Conservation (phyloP, 1,140 invertebrate species). For the Tetramorium simillimum region DNA sequence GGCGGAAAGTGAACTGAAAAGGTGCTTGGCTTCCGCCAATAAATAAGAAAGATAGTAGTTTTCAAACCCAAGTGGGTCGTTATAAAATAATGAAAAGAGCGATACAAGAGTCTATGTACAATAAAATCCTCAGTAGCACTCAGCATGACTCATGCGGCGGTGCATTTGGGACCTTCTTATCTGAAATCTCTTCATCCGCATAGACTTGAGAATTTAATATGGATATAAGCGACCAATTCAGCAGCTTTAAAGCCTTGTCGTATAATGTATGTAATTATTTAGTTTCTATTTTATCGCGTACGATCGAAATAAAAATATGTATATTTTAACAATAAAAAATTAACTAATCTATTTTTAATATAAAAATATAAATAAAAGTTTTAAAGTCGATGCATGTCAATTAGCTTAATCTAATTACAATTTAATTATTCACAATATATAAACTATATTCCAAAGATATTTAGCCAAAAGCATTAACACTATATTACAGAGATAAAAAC, state of each 20-base stretch:
- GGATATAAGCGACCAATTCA: not conserved
- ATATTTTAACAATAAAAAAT: not conserved
- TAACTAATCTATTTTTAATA: not conserved
- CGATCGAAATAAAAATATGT: not conserved
- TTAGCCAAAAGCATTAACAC: no score
- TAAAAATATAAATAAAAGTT: not conserved
- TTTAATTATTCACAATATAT: not conserved
- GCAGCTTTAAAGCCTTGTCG: not conserved
- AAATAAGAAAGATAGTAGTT: constrained; percentile 40
- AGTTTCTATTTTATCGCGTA: not conserved
- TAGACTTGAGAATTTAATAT: constrained; percentile 11
- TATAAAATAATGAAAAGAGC: constrained; percentile 41
- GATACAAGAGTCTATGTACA: constrained; percentile 44
- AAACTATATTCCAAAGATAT: no score
- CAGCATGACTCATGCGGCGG: not conserved
- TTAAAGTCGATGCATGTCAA: not conserved
- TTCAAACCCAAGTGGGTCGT: constrained; percentile 42
- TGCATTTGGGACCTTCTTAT: constrained; percentile 13
- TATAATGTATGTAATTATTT: not conserved
- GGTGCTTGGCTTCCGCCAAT: constrained; percentile 31
- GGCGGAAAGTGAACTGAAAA: constrained; percentile 37
- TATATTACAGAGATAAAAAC: no score
- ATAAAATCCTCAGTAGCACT: constrained; percentile 18
- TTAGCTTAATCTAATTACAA: not conserved
- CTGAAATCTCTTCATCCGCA: constrained; percentile 2